Percentiles rank a stretch among this genome's conserved stretches.
Evolutionary conservation across 23 tunicate genomes (phyloP).

Genomic region (Trididemnum miniatum): DNA sequence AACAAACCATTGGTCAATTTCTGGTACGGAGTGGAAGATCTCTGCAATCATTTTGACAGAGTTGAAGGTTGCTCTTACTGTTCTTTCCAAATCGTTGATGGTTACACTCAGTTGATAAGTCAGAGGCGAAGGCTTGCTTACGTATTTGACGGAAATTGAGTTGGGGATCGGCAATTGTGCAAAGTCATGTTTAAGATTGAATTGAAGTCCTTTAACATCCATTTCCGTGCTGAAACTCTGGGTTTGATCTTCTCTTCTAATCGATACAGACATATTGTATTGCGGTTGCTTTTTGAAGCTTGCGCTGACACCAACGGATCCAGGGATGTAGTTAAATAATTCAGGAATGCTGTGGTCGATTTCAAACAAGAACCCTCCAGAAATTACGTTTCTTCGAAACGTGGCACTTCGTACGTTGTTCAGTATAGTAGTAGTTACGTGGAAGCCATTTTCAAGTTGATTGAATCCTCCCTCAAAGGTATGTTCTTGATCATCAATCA

Average conservation of each 20-base stretch:
- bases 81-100: constrained; percentile 32
- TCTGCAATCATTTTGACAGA: neutral
- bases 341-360: constrained; percentile 57
- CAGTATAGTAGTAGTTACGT: constrained; percentile 40
- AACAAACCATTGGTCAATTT: constrained; percentile 31
- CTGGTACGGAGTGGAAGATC: constrained; percentile 22
- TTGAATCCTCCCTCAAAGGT: constrained; percentile 27
- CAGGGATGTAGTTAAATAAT: constrained; percentile 26
- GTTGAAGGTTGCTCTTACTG: neutral
- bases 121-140: constrained; percentile 13
- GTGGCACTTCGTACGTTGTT: constrained; percentile 44
- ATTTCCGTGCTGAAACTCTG: constrained; percentile 29
- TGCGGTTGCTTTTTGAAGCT: constrained; percentile 28
- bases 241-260: constrained; percentile 29
- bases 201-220: constrained; percentile 29
- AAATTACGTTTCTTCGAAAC: constrained; percentile 9
- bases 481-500: constrained; percentile 38
- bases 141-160: constrained; percentile 20
- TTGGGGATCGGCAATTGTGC: constrained; percentile 41
- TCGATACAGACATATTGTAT: constrained; percentile 31
- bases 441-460: constrained; percentile 48
- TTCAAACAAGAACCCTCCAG: constrained; percentile 48
- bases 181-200: constrained; percentile 41
- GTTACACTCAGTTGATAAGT: constrained; percentile 17
- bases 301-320: constrained; percentile 37